Evolutionary conservation across 2,888 invertebrate genomes (phyloP).

Genomic region (Acronicta psi): DNA sequence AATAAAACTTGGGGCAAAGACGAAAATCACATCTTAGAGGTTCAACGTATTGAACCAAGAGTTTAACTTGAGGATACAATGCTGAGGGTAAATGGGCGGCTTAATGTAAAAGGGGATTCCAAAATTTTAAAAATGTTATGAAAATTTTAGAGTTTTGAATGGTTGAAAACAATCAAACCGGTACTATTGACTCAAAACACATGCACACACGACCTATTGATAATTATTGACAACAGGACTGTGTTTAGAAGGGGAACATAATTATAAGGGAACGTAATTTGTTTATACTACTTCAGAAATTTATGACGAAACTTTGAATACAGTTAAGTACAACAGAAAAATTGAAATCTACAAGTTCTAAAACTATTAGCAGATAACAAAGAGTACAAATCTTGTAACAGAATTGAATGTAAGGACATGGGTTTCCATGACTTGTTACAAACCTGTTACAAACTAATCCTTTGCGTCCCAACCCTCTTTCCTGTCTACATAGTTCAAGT

Average conservation of each 20-base stretch:
- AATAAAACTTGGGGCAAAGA: conserved; percentile 65
- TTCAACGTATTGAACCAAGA: conserved; percentile 61
- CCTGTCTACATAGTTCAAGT: conserved; percentile 28
- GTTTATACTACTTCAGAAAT: no score
- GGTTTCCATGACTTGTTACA: conserved; percentile 20
- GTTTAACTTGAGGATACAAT: conserved; percentile 63
- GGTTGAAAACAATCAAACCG: no score
- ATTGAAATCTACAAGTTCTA: no score
- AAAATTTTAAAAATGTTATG: conserved; percentile 9
- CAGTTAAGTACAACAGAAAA: background rate
- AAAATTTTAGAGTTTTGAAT: conserved; percentile 1
- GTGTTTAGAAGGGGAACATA: no score
- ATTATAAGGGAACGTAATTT: no score
- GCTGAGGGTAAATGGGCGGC: conserved; percentile 32
- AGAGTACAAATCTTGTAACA: conserved; percentile 1
- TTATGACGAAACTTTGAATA: background rate
- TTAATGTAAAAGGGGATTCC: conserved; percentile 11
- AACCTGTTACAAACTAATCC: conserved; percentile 40
- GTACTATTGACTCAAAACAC: background rate
- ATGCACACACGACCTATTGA: no score
- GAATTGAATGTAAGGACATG: conserved; percentile 14
- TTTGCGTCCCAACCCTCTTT: conserved; percentile 22
- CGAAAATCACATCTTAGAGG: conserved; percentile 66
- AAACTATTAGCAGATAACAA: no score
- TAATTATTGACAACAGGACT: no score